A percentile compares a stretch with the other conserved stretches of the same genome.
These are phyloP conservation scores for Archaeoteleia sp. DNA, from an alignment of 2,888 invertebrate species.

Conservation along the genomic window DNA sequence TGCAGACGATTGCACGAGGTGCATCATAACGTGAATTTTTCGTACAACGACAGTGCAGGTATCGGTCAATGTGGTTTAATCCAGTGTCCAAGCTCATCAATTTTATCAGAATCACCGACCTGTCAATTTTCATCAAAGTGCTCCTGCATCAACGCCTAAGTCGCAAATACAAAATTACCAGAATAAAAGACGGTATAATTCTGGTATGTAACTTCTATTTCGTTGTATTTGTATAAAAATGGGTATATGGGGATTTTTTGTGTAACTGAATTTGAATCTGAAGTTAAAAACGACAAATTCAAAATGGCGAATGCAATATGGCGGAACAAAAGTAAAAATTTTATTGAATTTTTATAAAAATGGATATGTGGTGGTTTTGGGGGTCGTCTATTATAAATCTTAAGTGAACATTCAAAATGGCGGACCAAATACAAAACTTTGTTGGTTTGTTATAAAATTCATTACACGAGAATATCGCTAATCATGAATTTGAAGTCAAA, in stretches of 20 bases:
- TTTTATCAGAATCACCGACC: conserved; percentile 65
- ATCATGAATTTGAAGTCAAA: too few relatives aligned
- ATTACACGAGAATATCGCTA: too few relatives aligned
- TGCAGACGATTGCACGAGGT: conserved; percentile 61
- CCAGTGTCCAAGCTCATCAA: conserved; percentile 62
- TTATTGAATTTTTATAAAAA: not conserved
- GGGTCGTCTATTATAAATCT: too few relatives aligned
- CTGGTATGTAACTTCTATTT: conserved; percentile 65
- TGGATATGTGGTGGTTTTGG: too few relatives aligned
- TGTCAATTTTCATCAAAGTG: conserved; percentile 57
- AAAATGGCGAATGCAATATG: too few relatives aligned
- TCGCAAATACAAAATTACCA: conserved; percentile 67
- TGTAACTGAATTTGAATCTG: too few relatives aligned
- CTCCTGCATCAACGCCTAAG: conserved; percentile 59
- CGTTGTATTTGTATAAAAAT: too few relatives aligned
- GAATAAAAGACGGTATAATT: conserved; percentile 68
- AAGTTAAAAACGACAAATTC: too few relatives aligned
- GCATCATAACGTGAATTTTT: conserved; percentile 36
- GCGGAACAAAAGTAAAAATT: not conserved
- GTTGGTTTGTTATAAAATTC: too few relatives aligned
- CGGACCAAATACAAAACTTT: too few relatives aligned
- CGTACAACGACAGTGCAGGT: conserved; percentile 47
- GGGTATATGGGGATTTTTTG: too few relatives aligned
- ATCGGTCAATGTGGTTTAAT: conserved; percentile 56
- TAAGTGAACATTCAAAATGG: too few relatives aligned